Percentiles rank a stretch among this genome's conserved stretches.
These are phyloP conservation scores for Tragelaphus oryx DNA, from an alignment of 2,797 vertebrate species.

Conservation along the genomic window DNA sequence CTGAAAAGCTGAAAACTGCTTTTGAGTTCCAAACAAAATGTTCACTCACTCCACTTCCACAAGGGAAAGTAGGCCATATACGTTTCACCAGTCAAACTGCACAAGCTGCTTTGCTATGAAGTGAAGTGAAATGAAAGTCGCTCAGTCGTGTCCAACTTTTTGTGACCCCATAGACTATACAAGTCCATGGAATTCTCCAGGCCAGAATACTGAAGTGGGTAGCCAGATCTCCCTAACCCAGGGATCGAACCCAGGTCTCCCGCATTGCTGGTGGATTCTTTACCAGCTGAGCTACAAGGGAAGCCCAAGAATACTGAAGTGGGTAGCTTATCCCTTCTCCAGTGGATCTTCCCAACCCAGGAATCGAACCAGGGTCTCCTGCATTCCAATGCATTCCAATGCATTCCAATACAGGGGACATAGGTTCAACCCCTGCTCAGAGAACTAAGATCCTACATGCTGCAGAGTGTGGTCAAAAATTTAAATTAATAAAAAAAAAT, in stretches of 20 bases:
- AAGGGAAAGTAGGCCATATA: neutral
- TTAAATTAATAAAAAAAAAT: neutral
- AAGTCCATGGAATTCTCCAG: neutral
- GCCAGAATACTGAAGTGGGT: neutral
- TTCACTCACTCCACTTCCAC: neutral
- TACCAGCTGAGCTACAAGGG: neutral
- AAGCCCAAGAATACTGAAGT: neutral
- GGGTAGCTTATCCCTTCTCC: neutral
- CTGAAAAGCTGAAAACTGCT: neutral
- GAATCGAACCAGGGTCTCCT: neutral
- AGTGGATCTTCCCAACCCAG: rapidly evolving
- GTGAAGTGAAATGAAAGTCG: neutral
- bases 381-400: neutral
- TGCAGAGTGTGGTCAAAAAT: neutral
- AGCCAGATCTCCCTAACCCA: neutral
- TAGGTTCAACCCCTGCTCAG: neutral
- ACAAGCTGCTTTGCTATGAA: neutral
- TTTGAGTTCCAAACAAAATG: neutral
- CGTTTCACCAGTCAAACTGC: neutral
- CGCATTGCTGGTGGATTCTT: neutral
- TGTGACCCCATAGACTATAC: neutral
- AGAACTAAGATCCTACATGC: neutral
- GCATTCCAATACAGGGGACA: neutral
- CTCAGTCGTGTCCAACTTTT: neutral
- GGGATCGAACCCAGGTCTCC: neutral